Evolutionary conservation across 2,888 invertebrate species (phyloP), one percentile per base, ranked within the genome.

Genomic region (Pristionchus arcanus): DNA sequence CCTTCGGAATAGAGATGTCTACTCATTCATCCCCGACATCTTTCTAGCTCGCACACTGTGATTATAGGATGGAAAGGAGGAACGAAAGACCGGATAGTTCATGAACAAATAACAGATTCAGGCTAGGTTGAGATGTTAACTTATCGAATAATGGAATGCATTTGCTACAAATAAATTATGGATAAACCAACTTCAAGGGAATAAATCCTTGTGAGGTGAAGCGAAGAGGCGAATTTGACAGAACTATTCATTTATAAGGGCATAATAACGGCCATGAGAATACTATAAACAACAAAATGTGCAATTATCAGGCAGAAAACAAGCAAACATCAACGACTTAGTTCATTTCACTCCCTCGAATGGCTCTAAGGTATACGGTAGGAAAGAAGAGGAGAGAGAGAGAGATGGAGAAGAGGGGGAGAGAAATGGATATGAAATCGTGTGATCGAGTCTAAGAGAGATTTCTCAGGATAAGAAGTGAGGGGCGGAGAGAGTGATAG

Each of bases 371-470:
- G 83, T 34, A 49, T 83, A 28, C 25, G 83, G 83, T n/a, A 55
- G 84, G 59, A 55, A 28, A 11, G 53, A n/a, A 49, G 55, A 49
- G 42, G 15, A 2, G 34, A 2, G 19, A 59, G 28, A 16, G 31
- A 84, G 31, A n/a, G 83, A 83, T 19, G 25, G 83, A 83, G 49
- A 84, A 34, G 59, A 59, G 31, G 21, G 84, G 55, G 34, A 21
- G 77, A 77, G 19, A 21, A 42, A 42, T 19, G 34, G 19, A 7
- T 68, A n/a, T 28, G n/a, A 25, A n/a, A 68, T 68, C 68, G 28
- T 68, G 68, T 68, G 68, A 68, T 68, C 9, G 68, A 68, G 68
- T 68, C 68, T 68, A 77, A 77, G 77, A 42, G 42, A 77, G 77
- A 77, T 42, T 77, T 77, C 77, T 77, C 77, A 42, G 77, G 77